Percentiles rank a stretch among this genome's conserved stretches.
These are phyloP conservation scores for Acropora tenuis DNA, from an alignment of 64 coral and sea anemone genomes.

Conservation along the genomic window DNA sequence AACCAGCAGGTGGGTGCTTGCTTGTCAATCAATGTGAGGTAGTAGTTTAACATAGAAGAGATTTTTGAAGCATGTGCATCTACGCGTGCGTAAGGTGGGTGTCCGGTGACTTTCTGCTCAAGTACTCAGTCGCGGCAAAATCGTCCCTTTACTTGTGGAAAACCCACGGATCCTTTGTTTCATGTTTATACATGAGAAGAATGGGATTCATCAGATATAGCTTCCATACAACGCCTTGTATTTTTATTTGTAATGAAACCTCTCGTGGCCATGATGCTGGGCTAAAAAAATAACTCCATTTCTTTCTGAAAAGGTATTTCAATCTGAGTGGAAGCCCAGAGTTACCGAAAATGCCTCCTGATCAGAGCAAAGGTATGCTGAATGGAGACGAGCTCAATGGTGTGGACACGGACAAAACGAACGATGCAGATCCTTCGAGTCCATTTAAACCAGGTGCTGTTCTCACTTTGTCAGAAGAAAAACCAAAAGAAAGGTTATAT, in stretches of 20 bases:
- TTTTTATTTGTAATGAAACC: too few species aligned
- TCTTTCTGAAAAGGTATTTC: conserved; percentile 23
- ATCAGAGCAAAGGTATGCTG: neutral
- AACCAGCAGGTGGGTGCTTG: conserved; percentile 12
- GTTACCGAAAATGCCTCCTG: neutral
- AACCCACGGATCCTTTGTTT: too few species aligned
- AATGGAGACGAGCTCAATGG: neutral
- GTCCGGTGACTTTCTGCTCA: too few species aligned
- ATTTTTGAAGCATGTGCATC: too few species aligned
- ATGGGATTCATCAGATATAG: too few species aligned
- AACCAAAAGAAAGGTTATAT: neutral
- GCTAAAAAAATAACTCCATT: neutral
- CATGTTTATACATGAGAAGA: too few species aligned
- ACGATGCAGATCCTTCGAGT: neutral
- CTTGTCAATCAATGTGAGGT: neutral
- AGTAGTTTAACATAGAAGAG: too few species aligned
- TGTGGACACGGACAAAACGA: neutral
- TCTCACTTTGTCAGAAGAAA: neutral
- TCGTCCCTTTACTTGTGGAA: too few species aligned
- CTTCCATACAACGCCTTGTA: neutral
- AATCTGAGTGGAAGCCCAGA: neutral
- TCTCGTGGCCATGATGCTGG: neutral
- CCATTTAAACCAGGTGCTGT: neutral
- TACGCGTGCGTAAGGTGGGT: too few species aligned
- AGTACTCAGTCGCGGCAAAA: too few species aligned